Evolutionary conservation across 2,888 invertebrate species (phyloP).

Genomic region (Pterostichus niger): DNA sequence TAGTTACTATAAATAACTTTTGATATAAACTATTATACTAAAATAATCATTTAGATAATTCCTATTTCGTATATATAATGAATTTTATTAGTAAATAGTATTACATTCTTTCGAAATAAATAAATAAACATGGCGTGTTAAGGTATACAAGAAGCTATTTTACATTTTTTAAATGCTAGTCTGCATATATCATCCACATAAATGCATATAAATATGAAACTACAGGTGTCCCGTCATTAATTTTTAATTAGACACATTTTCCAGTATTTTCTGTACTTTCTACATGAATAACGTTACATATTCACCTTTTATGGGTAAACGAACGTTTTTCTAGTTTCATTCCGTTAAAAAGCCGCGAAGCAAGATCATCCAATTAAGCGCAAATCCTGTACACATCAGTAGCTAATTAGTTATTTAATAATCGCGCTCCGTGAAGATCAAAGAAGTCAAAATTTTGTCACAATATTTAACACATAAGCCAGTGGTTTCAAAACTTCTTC

Average conservation of each 20-base stretch:
- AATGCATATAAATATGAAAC: constrained; percentile 17
- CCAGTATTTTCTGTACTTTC: constrained; percentile 40
- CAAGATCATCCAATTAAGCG: constrained; percentile 39
- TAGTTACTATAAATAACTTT: not conserved
- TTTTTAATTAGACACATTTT: constrained; percentile 40
- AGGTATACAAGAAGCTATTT: constrained; percentile 10
- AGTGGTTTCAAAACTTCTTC: not conserved
- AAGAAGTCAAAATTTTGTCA: constrained; percentile 10
- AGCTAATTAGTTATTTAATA: constrained; percentile 48
- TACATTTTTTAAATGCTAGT: not conserved
- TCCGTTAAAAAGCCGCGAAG: constrained; percentile 11
- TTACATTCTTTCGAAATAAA: not conserved
- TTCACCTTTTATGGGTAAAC: constrained; percentile 40
- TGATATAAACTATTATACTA: too few species aligned
- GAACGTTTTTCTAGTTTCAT: constrained; percentile 36
- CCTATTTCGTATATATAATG: too few species aligned
- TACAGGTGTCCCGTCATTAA: constrained; percentile 47
- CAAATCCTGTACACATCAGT: constrained; percentile 34
- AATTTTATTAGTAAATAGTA: constrained; percentile 4
- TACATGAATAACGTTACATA: constrained; percentile 32
- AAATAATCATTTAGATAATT: too few species aligned
- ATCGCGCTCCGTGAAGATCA: not conserved
- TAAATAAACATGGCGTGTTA: not conserved
- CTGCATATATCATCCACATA: constrained; percentile 23
- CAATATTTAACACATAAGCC: not conserved